Base-by-base conservation (phyloP, 2,797 vertebrate genomes). In the Bovichtus variegatus region DNA sequence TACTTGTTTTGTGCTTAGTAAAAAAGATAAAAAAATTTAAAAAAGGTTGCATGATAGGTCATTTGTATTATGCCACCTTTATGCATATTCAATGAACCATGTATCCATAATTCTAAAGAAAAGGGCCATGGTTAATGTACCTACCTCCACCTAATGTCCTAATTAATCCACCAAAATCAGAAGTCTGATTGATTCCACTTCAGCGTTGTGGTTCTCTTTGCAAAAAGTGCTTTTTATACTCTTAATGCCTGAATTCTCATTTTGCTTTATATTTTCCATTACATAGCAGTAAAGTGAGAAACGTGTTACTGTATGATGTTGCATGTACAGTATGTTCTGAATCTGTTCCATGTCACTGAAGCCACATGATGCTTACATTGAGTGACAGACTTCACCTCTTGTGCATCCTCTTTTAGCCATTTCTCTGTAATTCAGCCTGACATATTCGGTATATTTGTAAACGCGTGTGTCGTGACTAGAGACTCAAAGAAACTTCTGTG, bases 401-500 rank as follows among this genome's bases (percentile, higher is more conserved):
- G 58, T 74, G 51, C 54, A 57, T 51, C 21, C 44, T 25, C 71
- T 61, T 40, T 50, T 4, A 63, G 11, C 63, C 49, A 44, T 74
- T 73, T 69, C 15, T 16, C 74, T 71, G 53, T 54, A 50, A 83
- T 75, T 57, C 69, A 77, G 16, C n/a, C 47, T 69, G 69, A 72
- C 78, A 87, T 67, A 57, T 71, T 78, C 64, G 62, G 60, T 40
- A 54, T 61, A 38, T 84, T 71, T 65, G 54, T 43, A 82, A 82
- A 73, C 44, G 68, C 82, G 80, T 75, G 61, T 73, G 74, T 68
- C 60, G 29, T 89, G 83, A 89, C 75, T 50, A 25, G 73, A 82
- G 83, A 87, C 71, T 47, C 38, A 74, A 81, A 68, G 3, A 27
- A 62, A 58, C 21, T 21, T 74, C 34, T 72, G 77, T 34, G 50